Percentiles rank a stretch among this genome's conserved stretches.
These are phyloP conservation scores for Carterocephalus palaemon DNA, from an alignment of 2,888 invertebrate genomes.

Conservation along the genomic window DNA sequence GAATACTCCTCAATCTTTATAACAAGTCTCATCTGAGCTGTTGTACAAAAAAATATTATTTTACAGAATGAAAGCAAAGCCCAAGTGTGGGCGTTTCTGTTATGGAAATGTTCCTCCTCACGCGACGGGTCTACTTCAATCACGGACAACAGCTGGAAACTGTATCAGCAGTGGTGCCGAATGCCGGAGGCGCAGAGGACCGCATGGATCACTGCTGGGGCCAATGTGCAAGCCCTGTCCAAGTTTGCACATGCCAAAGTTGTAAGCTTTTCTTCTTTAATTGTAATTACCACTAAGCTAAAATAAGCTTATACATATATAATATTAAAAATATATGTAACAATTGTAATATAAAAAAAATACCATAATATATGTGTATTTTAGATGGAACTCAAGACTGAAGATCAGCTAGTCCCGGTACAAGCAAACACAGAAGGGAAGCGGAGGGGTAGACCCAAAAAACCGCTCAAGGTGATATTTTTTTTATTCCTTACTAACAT, in stretches of 20 bases:
- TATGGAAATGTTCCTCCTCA: constrained; percentile 84
- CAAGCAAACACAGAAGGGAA: constrained; percentile 50
- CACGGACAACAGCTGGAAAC: constrained; percentile 85
- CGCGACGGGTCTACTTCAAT: constrained; percentile 68
- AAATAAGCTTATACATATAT: too few species aligned
- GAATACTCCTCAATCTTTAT: too few species aligned
- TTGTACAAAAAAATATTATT: too few species aligned
- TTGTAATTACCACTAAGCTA: too few species aligned
- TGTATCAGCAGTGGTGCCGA: constrained; percentile 91
- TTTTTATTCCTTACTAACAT: not conserved
- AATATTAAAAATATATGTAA: too few species aligned
- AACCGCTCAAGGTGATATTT: constrained; percentile 29
- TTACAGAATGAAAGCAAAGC: constrained; percentile 86
- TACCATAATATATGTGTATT: constrained; percentile 24
- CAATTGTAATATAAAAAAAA: not conserved
- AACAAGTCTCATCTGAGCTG: too few species aligned
- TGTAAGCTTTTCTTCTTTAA: constrained; percentile 61
- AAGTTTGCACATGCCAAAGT: constrained; percentile 84
- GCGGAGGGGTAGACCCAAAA: constrained; percentile 62
- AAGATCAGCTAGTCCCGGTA: constrained; percentile 65
- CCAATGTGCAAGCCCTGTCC: constrained; percentile 85
- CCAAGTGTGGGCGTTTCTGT: constrained; percentile 90
- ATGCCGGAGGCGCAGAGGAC: constrained; percentile 86
- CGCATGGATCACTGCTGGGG: constrained; percentile 89
- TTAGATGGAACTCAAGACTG: constrained; percentile 68